Base-by-base conservation (phyloP, 2,797 vertebrate genomes). In the Pampus argenteus region DNA sequence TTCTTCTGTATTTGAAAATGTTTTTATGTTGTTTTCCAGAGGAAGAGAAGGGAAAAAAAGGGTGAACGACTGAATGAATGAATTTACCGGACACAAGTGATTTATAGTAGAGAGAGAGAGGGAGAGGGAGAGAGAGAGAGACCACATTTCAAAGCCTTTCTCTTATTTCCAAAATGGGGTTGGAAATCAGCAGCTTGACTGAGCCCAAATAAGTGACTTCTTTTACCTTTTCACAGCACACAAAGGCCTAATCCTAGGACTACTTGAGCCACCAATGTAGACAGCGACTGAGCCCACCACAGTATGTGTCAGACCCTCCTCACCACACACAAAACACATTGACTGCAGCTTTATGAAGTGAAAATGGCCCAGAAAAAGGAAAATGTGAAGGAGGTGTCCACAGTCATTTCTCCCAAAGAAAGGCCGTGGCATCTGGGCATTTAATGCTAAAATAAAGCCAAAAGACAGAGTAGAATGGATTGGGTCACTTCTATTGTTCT, bases 171-270 rank as follows among this genome's bases (percentile, higher is more conserved):
- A 93, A 91, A 93, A 92, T 83, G 88, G 92, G 90, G 84, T 91
- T 92, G 89, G 94, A 96, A 97, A 96, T 95, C 95, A 97, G 91
- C 96, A 96, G 96, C 97, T 97, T 96, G 94, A 96, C 96, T 96
- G 96, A 97, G 94, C 95, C 96, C 96, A 96, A 97, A 98, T 97
- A 98, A 97, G 95, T 98, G 97, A 98, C 98, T 98, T 98, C 96
- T 97, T 96, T 96, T 95, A 96, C 94, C 95, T 97, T 97, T 97
- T 98, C 96, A 96, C 84, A 57, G 66, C 86, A 86, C 94, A 98
- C 96, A 99, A 98, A 97, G 92, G 92, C 93, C 93, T 97, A 97
- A 97, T 98, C 96, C 96, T 90, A 91, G 94, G 94, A 96, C 95
- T 96, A 96, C 97, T 98, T 96, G 95, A 98, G 93, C 96, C 96